Conservation (phyloP, 2,888 invertebrate genomes). For the Ichneumoninae sp. region DNA sequence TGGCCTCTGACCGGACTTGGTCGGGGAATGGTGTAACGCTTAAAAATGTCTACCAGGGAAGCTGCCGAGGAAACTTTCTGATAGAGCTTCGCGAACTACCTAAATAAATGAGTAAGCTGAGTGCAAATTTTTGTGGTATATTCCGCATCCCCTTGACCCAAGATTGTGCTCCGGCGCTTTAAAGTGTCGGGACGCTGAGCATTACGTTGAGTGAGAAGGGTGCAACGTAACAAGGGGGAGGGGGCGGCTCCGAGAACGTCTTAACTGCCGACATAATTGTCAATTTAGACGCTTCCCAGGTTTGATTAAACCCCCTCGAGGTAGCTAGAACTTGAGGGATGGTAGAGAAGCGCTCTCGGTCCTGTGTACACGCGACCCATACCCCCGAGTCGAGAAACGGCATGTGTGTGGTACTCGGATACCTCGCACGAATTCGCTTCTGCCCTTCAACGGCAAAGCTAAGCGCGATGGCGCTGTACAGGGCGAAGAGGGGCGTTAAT, state of each 20-base stretch:
- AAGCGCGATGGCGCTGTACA: not conserved
- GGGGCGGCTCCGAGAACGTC: conserved; percentile 60
- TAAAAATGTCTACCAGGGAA: not conserved
- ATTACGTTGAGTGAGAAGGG: conserved; percentile 24
- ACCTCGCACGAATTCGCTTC: conserved; percentile 43
- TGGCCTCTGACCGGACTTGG: no score
- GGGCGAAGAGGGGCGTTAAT: conserved; percentile 26
- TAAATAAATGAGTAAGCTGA: not conserved
- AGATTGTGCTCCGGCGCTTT: conserved; percentile 4
- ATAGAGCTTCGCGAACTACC: not conserved
- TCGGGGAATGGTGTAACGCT: not conserved
- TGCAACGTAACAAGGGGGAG: conserved; percentile 12
- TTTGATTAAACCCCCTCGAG: conserved; percentile 70
- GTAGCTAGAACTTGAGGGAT: conserved; percentile 41
- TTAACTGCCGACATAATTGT: conserved; percentile 75
- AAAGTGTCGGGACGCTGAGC: conserved; percentile 27
- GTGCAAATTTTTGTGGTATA: not conserved
- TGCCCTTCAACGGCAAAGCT: conserved; percentile 21
- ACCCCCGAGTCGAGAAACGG: conserved; percentile 8
- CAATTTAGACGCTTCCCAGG: conserved; percentile 73
- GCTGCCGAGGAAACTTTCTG: not conserved
- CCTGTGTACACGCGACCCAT: conserved; percentile 34
- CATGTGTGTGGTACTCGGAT: conserved; percentile 22
- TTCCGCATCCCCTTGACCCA: conserved; percentile 11
- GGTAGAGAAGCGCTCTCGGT: conserved; percentile 46